Base-by-base conservation (phyloP, 1,140 invertebrate genomes). In the Gonatopus flavifemur region DNA sequence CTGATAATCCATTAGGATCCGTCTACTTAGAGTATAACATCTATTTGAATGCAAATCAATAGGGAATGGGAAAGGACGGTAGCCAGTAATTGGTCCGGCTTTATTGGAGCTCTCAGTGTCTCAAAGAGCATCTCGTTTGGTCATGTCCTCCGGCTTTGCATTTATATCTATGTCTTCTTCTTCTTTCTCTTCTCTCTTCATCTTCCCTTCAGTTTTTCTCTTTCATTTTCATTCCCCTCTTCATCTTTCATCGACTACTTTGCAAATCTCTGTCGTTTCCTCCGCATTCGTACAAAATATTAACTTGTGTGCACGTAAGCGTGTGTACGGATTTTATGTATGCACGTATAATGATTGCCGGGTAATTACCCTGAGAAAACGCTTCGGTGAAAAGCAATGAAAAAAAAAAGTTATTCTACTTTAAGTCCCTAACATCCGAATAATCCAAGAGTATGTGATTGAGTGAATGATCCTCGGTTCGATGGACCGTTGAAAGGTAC, bases 41-140 rank as follows among this genome's bases (percentile, higher is more conserved):
- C 73, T 77, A 78, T 77, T 78, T 77, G 74, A 77, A 78, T 77
- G 74, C 74, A 78, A 78, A 78, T 77, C 76, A 76, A 77, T 78
- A 75, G 71, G 69, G 71, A 74, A 75, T 69, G 71, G 70, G 70
- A 70, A 76, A 70, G 72, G 74, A 71, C 67, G 71, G 64, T 65
- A 67, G 66, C 54, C 68, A 69, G 72, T 77, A 78, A 78, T 78
- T 78, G 74, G 71, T 78, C 72, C 69, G 62, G 69, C 74, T 77
- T 77, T 76, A 77, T 76, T 77, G 73, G 71, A 76, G 65, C 66
- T 76, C 75, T 76, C 68, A 74, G 67, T 78, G 74, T 77, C 74
- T 78, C 72, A 76, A 78, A 76, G 76, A 76, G 67, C 74, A 77
- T 78, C 72, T 76, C 74, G 72, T 75, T 77, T 57, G 72, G 76